A percentile compares a stretch with the other conserved stretches of the same genome.
phyloP scores from a whole-genome alignment of 2,797 vertebrate species.

The Hipposideros larvatus region DNA sequence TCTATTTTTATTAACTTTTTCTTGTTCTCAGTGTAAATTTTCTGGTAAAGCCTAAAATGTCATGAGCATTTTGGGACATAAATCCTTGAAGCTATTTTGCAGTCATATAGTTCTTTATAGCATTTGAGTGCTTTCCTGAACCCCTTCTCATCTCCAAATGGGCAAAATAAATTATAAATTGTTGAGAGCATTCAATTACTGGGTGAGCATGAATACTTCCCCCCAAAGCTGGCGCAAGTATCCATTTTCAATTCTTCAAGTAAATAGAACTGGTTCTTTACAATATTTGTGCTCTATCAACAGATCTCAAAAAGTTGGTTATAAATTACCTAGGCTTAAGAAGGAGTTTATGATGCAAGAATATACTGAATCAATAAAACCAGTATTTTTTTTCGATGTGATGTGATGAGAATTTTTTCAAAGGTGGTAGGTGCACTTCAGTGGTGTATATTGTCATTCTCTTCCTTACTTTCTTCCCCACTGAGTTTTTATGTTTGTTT shows the following conservation, averaged over 20 bases:
- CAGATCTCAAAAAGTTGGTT: conserved; percentile 39
- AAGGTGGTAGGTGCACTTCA: not conserved
- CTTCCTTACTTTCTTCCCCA: not conserved
- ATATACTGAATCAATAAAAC: not conserved
- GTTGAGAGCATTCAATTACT: not conserved
- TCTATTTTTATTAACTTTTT: conserved; percentile 66
- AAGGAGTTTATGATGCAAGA: conserved; percentile 3
- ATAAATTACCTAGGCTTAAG: not conserved
- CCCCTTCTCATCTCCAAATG: conserved; percentile 40
- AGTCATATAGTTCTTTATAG: not conserved
- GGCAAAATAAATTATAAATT: conserved; percentile 59
- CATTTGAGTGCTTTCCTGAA: conserved; percentile 56
- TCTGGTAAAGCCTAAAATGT: conserved; percentile 46
- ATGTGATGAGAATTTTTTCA: not conserved
- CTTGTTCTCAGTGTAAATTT: conserved; percentile 78
- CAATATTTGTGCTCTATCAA: not conserved
- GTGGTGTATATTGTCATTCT: not conserved
- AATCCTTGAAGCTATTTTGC: conserved; percentile 61
- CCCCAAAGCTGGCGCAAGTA: not conserved
- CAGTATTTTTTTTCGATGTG: not conserved
- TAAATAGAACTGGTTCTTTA: not conserved
- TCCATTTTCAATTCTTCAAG: conserved; percentile 56
- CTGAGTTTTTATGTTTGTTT: not conserved
- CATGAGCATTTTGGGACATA: conserved; percentile 40
- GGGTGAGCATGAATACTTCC: not conserved